These are phyloP conservation scores for Timandra comae DNA, from an alignment of 2,888 invertebrate genomes.

Conservation along the genomic window DNA sequence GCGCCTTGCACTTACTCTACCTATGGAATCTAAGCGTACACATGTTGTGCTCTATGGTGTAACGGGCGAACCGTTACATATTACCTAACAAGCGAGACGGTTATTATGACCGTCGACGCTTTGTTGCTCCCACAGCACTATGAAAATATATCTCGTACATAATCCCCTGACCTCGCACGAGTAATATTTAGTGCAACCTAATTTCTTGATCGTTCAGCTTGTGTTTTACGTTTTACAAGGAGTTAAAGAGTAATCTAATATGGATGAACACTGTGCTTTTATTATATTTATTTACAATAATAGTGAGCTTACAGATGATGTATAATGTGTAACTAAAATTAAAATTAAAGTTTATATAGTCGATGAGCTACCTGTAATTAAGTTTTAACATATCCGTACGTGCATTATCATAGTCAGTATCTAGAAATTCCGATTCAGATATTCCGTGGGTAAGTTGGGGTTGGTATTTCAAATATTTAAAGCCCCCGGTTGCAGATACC, in stretches of 20 bases:
- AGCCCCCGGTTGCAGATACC: constrained; percentile 21
- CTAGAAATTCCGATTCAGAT: constrained; percentile 12
- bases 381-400: no score
- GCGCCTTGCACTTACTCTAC: constrained; percentile 57
- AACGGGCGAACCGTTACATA: constrained; percentile 29
- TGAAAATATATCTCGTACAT: not conserved
- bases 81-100: constrained; percentile 29
- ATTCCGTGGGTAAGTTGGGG: constrained; percentile 22
- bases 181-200: not conserved
- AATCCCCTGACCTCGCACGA: not conserved
- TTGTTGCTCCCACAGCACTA: constrained; percentile 2
- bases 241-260: no score
- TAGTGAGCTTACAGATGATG: no score
- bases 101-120: constrained; percentile 17
- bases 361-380: no score
- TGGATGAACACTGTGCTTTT: no score
- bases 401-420: no score
- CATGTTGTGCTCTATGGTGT: constrained; percentile 27
- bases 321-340: no score
- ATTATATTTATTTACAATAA: no score
- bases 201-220: no score
- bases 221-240: no score
- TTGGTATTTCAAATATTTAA: constrained; percentile 28
- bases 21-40: constrained; percentile 42
- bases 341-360: no score